phyloP scores from a whole-genome alignment of 2,113 vertebrate genomes.

The Balaeniceps rex region DNA sequence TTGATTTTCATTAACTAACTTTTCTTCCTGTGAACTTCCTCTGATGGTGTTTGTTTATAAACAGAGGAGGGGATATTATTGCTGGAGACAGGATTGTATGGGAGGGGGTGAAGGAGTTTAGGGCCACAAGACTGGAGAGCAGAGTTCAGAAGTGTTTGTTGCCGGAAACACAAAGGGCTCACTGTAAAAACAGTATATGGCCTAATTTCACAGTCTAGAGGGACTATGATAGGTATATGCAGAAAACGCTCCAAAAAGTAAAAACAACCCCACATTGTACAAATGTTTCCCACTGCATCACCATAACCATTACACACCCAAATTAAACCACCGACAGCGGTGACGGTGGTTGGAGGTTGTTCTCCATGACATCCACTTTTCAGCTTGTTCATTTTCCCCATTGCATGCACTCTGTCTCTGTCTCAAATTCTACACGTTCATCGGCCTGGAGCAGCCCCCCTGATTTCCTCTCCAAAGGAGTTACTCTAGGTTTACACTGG shows the following conservation, averaged over 20 bases:
- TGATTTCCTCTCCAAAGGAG: neutral
- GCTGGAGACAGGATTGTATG: constrained; percentile 18
- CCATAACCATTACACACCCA: neutral
- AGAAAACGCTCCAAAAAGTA: constrained; percentile 59
- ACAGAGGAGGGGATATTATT: constrained; percentile 60
- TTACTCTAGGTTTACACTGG: constrained; percentile 39
- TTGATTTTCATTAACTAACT: constrained; percentile 45
- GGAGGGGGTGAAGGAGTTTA: constrained; percentile 16
- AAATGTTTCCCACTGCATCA: constrained; percentile 54
- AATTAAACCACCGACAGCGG: neutral
- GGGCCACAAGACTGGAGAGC: constrained; percentile 21
- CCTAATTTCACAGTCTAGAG: constrained; percentile 56
- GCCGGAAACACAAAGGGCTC: constrained; percentile 66
- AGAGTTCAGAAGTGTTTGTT: constrained; percentile 62
- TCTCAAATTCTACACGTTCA: neutral
- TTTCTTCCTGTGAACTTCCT: constrained; percentile 47
- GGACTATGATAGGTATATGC: constrained; percentile 68
- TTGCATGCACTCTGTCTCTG: neutral
- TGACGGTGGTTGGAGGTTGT: neutral
- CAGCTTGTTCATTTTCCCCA: neutral
- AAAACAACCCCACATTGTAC: constrained; percentile 35
- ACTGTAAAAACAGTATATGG: constrained; percentile 56
- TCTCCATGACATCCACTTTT: neutral
- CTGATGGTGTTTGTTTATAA: constrained; percentile 69
- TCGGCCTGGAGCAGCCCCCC: neutral